Evolutionary conservation across 2,113 vertebrate species (phyloP).

Genomic region (Gopherus flavomarginatus): DNA sequence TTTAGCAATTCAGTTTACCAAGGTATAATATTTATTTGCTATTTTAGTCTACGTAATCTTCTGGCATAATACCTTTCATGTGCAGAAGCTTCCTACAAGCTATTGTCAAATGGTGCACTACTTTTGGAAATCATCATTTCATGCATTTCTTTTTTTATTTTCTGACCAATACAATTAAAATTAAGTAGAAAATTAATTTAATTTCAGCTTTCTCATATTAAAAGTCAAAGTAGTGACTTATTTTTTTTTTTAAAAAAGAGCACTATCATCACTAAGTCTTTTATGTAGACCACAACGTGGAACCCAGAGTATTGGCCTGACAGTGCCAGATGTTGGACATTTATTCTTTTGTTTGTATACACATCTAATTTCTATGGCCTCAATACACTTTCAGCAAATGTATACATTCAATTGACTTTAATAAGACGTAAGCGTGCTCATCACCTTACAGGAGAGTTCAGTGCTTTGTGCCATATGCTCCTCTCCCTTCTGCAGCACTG

Average conservation of each 20-base stretch:
- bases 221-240: neutral
- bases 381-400: neutral
- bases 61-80: fast-evolving
- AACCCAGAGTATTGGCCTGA: neutral
- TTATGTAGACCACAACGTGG: neutral
- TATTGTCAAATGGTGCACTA: neutral
- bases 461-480: neutral
- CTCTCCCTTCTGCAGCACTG: neutral
- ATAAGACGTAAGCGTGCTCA: neutral
- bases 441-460: neutral
- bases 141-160: neutral
- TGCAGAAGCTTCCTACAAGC: neutral
- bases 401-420: neutral
- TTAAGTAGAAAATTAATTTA: neutral
- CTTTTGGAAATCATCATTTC: neutral
- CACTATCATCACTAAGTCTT: neutral
- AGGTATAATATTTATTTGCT: neutral
- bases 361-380: neutral
- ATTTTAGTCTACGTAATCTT: neutral
- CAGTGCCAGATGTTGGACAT: neutral
- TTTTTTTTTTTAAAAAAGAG: neutral
- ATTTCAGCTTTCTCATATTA: neutral
- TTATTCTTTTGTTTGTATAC: neutral
- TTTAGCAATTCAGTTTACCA: neutral
- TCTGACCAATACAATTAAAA: neutral